Base-by-base conservation (phyloP, 2,113 vertebrate species). In the Corythaixoides concolor region DNA sequence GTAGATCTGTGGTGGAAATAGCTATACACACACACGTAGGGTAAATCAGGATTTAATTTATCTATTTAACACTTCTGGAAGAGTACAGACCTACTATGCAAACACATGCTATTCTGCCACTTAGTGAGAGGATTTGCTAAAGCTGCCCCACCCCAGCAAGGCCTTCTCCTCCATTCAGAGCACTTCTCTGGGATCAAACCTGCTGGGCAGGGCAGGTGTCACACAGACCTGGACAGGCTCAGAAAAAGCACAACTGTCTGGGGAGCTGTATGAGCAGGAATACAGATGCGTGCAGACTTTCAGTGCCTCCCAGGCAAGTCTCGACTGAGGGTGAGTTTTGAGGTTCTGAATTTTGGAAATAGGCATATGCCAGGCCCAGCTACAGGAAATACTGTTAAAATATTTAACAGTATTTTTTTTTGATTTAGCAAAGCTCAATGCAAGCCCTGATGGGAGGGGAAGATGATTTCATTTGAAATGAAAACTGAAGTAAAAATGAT, bases 151-250 rank as follows among this genome's bases (percentile, higher is more conserved):
- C 16, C 27, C n/a, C 21, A 50, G 26, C 18, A 73, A 0, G 0
- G 18, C 35, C 17, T 52, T 15, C 32, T 62, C 33, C 18, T 86
- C 76, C 63, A 12, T 21, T 77, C 33, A 73, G 72, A 83, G 28
- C 20, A 55, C 1, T 0, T 52, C 33, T 79, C 27, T 0, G 0
- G 35, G 15, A 56, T 43, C 41, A 72, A 55, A 56, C 15, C 7
- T 1, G 2, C 33, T 35, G 37, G 17, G 21, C 33, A 74, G 12
- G 24, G 14, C 32, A 52, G 33, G 20, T 56, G 32, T 76, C 45
- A 76, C 14, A 33, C n/a, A 70, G 39, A 41, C 27, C n/a, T 32
- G 32, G 47, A 33, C 14, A 55, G 33, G 11, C 21, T 24, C 30
- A 58, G 67, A 18, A 74, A 45, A 56, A 58, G 1, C 49, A 59